Conservation (phyloP, 2,113 vertebrate genomes). For the Himantopus leucocephalus region DNA sequence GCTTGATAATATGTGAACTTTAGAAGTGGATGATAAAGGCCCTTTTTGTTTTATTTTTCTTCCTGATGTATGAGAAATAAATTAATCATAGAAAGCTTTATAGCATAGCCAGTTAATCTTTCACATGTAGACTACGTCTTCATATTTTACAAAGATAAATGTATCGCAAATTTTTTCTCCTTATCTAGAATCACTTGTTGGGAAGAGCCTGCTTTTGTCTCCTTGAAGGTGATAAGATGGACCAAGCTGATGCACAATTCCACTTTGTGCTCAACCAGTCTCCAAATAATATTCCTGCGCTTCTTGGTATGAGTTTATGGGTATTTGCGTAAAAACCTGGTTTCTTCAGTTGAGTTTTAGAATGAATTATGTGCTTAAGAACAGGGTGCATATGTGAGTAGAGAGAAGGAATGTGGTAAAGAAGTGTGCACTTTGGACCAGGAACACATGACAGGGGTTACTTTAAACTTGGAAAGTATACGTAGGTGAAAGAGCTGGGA, state of each 20-base stretch:
- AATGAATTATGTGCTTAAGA: neutral
- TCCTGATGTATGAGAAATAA: neutral
- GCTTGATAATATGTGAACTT: neutral
- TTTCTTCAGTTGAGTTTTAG: neutral
- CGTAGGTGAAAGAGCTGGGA: neutral
- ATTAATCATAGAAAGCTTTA: neutral
- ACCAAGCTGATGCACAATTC: slow-evolving; percentile 98
- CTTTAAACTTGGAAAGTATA: neutral
- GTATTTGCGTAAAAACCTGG: neutral
- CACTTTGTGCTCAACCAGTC: slow-evolving; percentile 99
- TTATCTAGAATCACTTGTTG: slow-evolving; percentile 93
- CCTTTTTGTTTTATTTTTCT: neutral
- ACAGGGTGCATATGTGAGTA: neutral
- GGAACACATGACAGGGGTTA: neutral
- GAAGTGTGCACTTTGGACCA: neutral
- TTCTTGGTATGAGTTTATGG: slow-evolving; percentile 83
- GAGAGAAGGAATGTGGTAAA: neutral
- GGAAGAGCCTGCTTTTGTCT: slow-evolving; percentile 98
- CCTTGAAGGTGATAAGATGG: slow-evolving; percentile 99
- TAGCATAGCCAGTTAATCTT: neutral
- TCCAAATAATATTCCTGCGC: slow-evolving; percentile 97
- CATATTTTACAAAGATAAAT: neutral
- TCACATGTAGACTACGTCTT: neutral
- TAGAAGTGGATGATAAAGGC: neutral
- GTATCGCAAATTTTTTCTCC: neutral